Evolutionary conservation across 2,888 invertebrate genomes (phyloP).

Genomic region (Agrotis clavis): DNA sequence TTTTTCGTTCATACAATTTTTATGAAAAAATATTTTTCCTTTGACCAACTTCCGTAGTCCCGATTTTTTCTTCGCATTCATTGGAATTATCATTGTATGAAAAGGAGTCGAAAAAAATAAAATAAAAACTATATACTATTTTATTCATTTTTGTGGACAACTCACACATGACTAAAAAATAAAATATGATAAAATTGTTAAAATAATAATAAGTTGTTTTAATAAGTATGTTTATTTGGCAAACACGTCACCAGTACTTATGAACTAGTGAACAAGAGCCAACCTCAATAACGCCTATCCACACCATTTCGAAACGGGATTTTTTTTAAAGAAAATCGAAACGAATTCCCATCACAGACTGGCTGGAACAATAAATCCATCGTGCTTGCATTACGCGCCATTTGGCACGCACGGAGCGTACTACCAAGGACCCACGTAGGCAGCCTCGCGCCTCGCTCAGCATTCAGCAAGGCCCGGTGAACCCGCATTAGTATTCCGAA

Average conservation of each 20-base stretch:
- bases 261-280: slow-evolving; percentile 6
- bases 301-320: slow-evolving; percentile 55
- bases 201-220: no score
- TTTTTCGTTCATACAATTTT: no score
- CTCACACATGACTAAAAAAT: no score
- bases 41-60: no score
- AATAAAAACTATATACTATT: no score
- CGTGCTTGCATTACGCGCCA: slow-evolving; percentile 69
- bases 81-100: no score
- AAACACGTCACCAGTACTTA: neutral
- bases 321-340: slow-evolving; percentile 65
- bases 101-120: no score
- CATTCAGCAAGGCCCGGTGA: slow-evolving; percentile 71
- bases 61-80: no score
- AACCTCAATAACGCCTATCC: slow-evolving; percentile 21
- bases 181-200: no score
- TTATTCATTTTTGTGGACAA: no score
- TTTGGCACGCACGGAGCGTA: slow-evolving; percentile 69
- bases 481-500: slow-evolving; percentile 76
- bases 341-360: slow-evolving; percentile 67
- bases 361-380: slow-evolving; percentile 76
- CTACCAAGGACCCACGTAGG: slow-evolving; percentile 75
- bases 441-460: slow-evolving; percentile 72
- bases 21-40: no score
- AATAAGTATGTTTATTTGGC: no score